Evolutionary conservation across 2,113 vertebrate genomes (phyloP).

Genomic region (Poeciliopsis prolifica): DNA sequence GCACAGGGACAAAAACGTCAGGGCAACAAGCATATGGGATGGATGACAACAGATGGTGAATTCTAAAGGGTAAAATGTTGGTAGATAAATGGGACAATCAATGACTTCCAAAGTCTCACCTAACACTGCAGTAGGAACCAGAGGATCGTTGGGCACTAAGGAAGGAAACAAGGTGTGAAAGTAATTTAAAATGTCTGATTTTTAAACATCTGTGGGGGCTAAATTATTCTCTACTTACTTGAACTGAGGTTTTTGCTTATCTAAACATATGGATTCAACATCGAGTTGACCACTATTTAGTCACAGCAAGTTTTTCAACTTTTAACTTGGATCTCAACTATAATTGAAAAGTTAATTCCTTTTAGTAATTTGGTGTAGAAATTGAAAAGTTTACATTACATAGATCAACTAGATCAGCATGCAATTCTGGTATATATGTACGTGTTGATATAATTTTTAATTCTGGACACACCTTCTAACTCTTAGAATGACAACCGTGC

Average conservation of each 20-base stretch:
- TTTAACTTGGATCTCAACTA: not conserved
- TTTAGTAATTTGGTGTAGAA: not conserved
- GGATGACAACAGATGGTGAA: slow-evolving; percentile 65
- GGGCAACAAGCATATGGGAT: slow-evolving; percentile 34
- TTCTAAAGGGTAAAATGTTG: slow-evolving; percentile 24
- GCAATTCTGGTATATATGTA: no score
- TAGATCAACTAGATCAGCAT: no score
- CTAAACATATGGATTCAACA: not conserved
- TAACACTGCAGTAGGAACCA: slow-evolving; percentile 99
- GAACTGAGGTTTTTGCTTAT: not conserved
- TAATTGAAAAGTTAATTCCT: not conserved
- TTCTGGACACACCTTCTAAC: not conserved
- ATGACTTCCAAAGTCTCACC: slow-evolving; percentile 86
- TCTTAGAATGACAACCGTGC: no score
- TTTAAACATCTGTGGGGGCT: not conserved
- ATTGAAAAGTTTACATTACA: no score
- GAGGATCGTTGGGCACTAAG: slow-evolving; percentile 97
- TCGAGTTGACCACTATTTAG: not conserved
- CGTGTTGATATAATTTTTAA: not conserved
- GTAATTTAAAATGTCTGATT: slow-evolving; percentile 13
- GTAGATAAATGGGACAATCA: slow-evolving; percentile 42
- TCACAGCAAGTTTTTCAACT: not conserved
- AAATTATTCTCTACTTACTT: not conserved
- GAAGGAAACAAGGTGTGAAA: slow-evolving; percentile 88
- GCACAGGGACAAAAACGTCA: slow-evolving; percentile 21